These are phyloP conservation scores for Verasper variegatus DNA, from an alignment of 2,113 vertebrate genomes.

Conservation along the genomic window DNA sequence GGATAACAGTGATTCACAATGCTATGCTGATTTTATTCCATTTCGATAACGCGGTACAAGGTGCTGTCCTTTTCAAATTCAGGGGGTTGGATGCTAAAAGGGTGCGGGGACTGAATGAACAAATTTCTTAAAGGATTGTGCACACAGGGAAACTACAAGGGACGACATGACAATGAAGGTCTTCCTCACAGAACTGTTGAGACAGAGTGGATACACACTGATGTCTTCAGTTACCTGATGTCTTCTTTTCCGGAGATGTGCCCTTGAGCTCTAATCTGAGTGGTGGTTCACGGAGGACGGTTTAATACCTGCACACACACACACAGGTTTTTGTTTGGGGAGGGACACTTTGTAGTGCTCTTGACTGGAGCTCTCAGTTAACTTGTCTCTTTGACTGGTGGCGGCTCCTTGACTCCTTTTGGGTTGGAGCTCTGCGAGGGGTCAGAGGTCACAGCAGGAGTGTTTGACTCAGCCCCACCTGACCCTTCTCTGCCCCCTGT, in stretches of 20 bases:
- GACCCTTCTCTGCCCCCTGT: conserved; percentile 63
- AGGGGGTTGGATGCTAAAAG: conserved; percentile 15
- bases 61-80: conserved; percentile 58
- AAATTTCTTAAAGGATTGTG: neutral
- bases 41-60: conserved; percentile 39
- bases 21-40: conserved; percentile 65
- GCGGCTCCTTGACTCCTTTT: conserved; percentile 72
- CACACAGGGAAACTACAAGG: neutral
- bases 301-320: conserved; percentile 11
- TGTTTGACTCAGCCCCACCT: conserved; percentile 73
- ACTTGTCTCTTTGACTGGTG: conserved; percentile 64
- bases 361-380: conserved; percentile 63
- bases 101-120: conserved; percentile 17
- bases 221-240: neutral
- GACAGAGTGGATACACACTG: neutral
- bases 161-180: neutral
- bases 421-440: conserved; percentile 53
- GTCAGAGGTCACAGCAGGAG: conserved; percentile 71
- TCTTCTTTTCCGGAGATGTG: neutral
- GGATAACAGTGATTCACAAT: conserved; percentile 65
- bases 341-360: conserved; percentile 29
- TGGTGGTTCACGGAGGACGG: neutral
- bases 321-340: conserved; percentile 1
- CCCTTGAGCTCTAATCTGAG: conserved; percentile 22
- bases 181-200: neutral